phyloP scores from a whole-genome alignment of 1,140 invertebrate genomes.

The Orius laevigatus region DNA sequence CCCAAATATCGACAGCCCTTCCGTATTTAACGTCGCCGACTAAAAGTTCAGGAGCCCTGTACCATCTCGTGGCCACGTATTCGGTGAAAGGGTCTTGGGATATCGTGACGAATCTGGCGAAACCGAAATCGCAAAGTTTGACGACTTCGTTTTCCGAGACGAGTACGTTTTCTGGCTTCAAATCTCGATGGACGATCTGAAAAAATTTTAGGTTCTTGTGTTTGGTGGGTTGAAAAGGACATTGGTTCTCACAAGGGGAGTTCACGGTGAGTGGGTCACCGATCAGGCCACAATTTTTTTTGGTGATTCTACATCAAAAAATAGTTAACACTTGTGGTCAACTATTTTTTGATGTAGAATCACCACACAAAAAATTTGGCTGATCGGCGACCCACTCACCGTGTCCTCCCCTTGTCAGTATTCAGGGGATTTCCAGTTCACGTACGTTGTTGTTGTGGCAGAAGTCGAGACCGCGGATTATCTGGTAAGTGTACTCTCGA shows the following conservation, averaged over 20 bases:
- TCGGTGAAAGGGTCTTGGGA: constrained; percentile 58
- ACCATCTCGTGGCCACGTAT: constrained; percentile 75
- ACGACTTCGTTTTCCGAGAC: constrained; percentile 64
- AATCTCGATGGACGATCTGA: constrained; percentile 77
- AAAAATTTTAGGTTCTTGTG: no score
- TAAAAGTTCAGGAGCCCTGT: constrained; percentile 67
- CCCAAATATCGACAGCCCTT: constrained; percentile 76
- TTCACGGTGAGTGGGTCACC: no score
- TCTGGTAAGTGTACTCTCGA: constrained; percentile 62
- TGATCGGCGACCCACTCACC: no score
- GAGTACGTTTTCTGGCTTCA: constrained; percentile 84
- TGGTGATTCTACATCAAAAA: no score
- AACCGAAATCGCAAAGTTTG: constrained; percentile 80
- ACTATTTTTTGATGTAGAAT: no score
- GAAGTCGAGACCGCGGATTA: constrained; percentile 66
- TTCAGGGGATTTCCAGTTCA: no score
- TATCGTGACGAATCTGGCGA: constrained; percentile 49
- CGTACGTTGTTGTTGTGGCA: constrained; percentile 72
- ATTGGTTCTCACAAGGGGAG: no score
- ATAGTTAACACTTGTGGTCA: no score
- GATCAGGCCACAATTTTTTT: no score
- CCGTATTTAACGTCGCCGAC: constrained; percentile 53
- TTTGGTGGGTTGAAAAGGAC: no score
- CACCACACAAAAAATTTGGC: no score
- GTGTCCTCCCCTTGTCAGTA: no score